phyloP scores from a whole-genome alignment of 1,140 invertebrate species.

The Parasteatoda tepidariorum region DNA sequence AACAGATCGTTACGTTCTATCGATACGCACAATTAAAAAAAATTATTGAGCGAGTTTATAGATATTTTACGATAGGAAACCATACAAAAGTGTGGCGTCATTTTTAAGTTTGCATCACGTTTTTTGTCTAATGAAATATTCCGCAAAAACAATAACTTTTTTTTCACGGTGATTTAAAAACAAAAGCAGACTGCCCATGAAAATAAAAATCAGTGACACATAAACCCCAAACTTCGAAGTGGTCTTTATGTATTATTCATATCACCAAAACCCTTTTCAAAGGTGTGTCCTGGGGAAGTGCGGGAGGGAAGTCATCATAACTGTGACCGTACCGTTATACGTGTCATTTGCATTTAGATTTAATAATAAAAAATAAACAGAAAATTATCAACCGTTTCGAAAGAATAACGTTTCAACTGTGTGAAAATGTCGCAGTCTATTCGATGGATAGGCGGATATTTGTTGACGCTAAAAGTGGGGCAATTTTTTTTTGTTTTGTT shows the following conservation, averaged over 20 bases:
- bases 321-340: neutral
- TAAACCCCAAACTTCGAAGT: neutral
- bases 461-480: neutral
- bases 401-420: constrained; percentile 28
- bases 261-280: neutral
- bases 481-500: neutral
- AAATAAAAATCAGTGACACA: neutral
- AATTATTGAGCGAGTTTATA: no score
- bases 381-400: constrained; percentile 16
- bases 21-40: no score
- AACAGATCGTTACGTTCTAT: no score
- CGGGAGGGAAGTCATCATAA: neutral
- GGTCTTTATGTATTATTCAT: neutral
- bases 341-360: constrained; percentile 8
- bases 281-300: constrained; percentile 10
- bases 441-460: constrained; percentile 6
- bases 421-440: neutral
- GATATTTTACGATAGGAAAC: no score
- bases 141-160: no score
- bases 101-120: no score
- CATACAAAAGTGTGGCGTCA: no score
- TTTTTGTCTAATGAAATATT: no score
- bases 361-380: neutral
- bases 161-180: no score
- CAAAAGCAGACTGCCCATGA: neutral